Conservation (phyloP, 2,113 vertebrate genomes). For the Speoplatyrhinus poulsoni region DNA sequence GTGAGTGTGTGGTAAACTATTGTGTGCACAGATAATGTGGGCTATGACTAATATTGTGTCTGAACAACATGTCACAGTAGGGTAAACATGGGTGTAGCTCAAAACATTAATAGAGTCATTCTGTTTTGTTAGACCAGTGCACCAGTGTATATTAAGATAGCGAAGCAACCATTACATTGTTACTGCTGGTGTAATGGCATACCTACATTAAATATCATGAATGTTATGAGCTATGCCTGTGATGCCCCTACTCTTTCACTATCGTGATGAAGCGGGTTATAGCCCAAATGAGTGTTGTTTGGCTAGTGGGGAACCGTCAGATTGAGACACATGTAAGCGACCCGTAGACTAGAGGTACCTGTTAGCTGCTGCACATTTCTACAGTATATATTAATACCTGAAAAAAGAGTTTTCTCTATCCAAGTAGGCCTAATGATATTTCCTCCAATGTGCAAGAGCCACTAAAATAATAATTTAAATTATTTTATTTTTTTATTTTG, state of each 20-base stretch:
- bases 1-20: conserved; percentile 25
- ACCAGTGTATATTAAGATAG: no score
- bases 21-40: conserved; percentile 12
- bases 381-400: conserved; percentile 24
- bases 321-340: conserved; percentile 23
- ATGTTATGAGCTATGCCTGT: no score
- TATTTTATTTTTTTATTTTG: conserved; percentile 17
- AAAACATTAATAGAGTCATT: no score
- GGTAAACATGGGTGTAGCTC: no score
- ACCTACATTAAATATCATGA: conserved; percentile 1
- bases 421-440: conserved; percentile 40
- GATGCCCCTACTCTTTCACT: no score
- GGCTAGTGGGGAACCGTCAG: conserved; percentile 28
- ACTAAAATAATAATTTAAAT: conserved; percentile 40
- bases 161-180: no score
- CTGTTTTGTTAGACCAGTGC: no score
- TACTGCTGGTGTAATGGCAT: conserved; percentile 27
- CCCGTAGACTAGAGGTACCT: conserved; percentile 38
- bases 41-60: no score
- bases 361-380: conserved; percentile 51
- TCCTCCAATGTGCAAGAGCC: conserved; percentile 60
- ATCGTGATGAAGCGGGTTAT: no score
- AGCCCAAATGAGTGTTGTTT: conserved; percentile 6
- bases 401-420: conserved; percentile 51
- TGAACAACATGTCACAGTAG: no score